Percentiles rank a stretch among this genome's conserved stretches.
Conservation (phyloP, 2,113 vertebrate genomes). For the Thamnophis sirtalis region DNA sequence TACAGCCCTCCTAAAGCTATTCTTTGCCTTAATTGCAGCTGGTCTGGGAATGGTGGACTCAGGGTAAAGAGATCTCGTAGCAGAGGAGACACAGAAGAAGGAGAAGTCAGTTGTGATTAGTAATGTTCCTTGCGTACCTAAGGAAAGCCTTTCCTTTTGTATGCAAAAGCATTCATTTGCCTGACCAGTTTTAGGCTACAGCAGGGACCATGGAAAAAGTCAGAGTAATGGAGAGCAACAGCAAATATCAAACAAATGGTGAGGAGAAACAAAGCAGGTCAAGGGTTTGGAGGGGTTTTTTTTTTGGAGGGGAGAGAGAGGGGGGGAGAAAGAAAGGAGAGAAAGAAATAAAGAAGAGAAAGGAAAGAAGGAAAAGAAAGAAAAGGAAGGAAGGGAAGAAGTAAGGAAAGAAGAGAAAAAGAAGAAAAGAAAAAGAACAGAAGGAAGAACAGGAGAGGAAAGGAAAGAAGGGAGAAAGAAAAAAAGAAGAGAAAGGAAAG, state of each 20-base stretch:
- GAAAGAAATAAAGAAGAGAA: no score
- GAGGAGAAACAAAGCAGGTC: background rate
- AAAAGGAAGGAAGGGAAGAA: no score
- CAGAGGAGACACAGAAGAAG: background rate
- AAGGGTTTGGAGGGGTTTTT: background rate
- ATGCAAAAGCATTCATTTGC: background rate
- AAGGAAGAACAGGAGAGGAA: background rate
- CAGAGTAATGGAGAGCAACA: background rate
- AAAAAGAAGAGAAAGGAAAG: background rate
- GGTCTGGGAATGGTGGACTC: background rate
- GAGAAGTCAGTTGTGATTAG: background rate
- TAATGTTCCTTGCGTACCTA: background rate
- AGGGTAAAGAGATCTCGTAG: background rate
- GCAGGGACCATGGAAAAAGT: background rate
- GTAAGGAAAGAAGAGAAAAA: no score
- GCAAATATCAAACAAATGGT: background rate
- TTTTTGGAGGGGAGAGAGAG: background rate
- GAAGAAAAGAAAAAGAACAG: no score
- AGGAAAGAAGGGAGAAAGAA: background rate
- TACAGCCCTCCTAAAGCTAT: background rate
- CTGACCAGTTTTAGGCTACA: background rate
- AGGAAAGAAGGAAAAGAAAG: no score
- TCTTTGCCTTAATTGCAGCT: conserved; percentile 9
- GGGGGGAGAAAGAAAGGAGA: no score
- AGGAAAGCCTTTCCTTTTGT: background rate